A percentile compares a stretch with the other conserved stretches of the same genome.
Evolutionary conservation across 2,113 vertebrate genomes (phyloP).

Genomic region (Theristicus caerulescens): DNA sequence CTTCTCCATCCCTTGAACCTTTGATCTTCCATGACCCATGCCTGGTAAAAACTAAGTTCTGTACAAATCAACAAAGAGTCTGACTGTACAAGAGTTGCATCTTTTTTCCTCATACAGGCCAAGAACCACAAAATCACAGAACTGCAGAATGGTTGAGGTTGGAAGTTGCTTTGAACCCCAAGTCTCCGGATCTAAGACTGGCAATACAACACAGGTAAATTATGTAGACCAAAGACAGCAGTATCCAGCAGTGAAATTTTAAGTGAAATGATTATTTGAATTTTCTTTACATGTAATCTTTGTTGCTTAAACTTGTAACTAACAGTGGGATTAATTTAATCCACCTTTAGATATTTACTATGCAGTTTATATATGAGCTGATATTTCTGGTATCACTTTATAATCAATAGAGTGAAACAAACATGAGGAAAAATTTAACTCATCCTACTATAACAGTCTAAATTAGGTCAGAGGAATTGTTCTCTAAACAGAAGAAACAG

Average conservation of each 20-base stretch:
- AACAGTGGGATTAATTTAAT: not conserved
- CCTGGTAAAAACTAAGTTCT: not conserved
- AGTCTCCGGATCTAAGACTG: not conserved
- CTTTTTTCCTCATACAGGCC: not conserved
- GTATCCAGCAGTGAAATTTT: not conserved
- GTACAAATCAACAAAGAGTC: not conserved
- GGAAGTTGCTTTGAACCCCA: not conserved
- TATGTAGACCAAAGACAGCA: not conserved
- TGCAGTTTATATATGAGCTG: not conserved
- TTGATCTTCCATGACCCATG: not conserved
- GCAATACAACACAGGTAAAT: not conserved
- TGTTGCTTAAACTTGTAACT: not conserved
- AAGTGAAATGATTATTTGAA: not conserved
- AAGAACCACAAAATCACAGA: not conserved
- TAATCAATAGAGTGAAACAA: not conserved
- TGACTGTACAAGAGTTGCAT: rapidly evolving
- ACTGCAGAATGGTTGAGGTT: not conserved
- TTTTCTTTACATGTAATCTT: not conserved
- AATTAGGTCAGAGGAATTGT: not conserved
- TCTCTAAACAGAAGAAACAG: not conserved
- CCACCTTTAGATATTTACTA: not conserved
- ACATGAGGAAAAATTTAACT: not conserved
- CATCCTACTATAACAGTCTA: not conserved
- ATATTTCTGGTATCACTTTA: not conserved
- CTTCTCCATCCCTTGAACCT: not conserved